Evolutionary conservation across 1,140 invertebrate genomes (phyloP).

Genomic region (Saccostrea cuccullata): DNA sequence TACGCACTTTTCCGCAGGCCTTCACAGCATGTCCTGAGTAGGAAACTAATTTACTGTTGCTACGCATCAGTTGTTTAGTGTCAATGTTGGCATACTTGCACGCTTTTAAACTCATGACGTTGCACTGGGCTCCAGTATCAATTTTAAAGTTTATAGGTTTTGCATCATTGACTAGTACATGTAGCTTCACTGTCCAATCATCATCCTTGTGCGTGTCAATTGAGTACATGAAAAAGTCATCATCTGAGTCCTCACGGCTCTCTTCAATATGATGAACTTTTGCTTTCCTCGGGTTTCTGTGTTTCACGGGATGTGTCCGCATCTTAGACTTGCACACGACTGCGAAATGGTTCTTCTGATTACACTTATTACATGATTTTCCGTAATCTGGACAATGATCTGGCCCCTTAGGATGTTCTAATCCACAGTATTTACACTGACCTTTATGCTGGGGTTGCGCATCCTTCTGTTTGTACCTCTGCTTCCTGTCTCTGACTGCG

Average conservation of each 20-base stretch:
- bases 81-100: slow-evolving; percentile 37
- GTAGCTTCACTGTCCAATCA: slow-evolving; percentile 5
- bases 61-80: neutral
- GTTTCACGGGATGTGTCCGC: neutral
- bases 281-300: neutral
- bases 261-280: neutral
- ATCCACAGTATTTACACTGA: slow-evolving; percentile 6
- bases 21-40: slow-evolving; percentile 41
- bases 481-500: neutral
- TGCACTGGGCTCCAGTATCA: slow-evolving; percentile 44
- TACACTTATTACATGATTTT: slow-evolving; percentile 13
- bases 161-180: slow-evolving; percentile 32
- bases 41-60: slow-evolving; percentile 30
- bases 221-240: slow-evolving; percentile 2
- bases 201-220: neutral
- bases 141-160: slow-evolving; percentile 28
- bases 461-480: neutral
- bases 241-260: neutral
- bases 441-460: neutral
- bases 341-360: slow-evolving; percentile 17
- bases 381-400: slow-evolving; percentile 12
- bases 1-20: slow-evolving; percentile 28
- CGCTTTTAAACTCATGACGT: slow-evolving; percentile 8
- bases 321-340: slow-evolving; percentile 13
- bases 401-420: neutral